phyloP scores from a whole-genome alignment of 2,888 invertebrate species.

The Sminthurinus aureus region DNA sequence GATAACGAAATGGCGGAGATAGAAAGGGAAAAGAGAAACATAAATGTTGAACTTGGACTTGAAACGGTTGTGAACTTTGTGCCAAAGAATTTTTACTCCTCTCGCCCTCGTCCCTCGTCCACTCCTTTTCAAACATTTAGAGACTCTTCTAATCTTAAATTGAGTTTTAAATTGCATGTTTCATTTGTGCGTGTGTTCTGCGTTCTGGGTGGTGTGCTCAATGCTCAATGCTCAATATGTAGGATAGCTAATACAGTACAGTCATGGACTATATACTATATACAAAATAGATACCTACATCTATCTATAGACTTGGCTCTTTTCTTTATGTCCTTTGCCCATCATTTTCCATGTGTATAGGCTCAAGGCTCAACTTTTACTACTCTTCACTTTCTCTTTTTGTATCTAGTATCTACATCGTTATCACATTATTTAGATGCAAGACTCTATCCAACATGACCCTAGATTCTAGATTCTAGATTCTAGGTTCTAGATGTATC shows the following conservation, averaged over 20 bases:
- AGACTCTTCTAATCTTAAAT: slow-evolving; percentile 35
- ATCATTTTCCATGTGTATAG: not conserved
- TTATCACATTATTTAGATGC: not conserved
- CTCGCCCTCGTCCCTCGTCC: not conserved
- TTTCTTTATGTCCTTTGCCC: not conserved
- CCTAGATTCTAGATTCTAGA: too few species aligned
- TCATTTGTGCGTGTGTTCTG: slow-evolving; percentile 4
- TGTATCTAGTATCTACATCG: not conserved
- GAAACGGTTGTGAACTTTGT: not conserved
- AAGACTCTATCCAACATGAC: too few species aligned
- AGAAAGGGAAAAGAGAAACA: not conserved
- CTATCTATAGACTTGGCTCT: not conserved
- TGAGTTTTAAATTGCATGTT: slow-evolving; percentile 24
- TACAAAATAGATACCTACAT: not conserved
- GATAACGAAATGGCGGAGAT: not conserved
- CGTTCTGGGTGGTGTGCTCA: too few species aligned
- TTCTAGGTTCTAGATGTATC: too few species aligned
- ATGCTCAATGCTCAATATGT: too few species aligned
- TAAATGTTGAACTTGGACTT: not conserved
- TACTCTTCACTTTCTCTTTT: not conserved
- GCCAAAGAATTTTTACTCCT: slow-evolving; percentile 11
- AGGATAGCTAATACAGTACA: too few species aligned
- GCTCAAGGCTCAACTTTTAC: not conserved
- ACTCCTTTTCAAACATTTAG: slow-evolving; percentile 40
- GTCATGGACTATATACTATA: too few species aligned